Percentiles rank a stretch among this genome's conserved stretches.
Conservation (phyloP, 2,113 vertebrate genomes). For the Anhinga anhinga region DNA sequence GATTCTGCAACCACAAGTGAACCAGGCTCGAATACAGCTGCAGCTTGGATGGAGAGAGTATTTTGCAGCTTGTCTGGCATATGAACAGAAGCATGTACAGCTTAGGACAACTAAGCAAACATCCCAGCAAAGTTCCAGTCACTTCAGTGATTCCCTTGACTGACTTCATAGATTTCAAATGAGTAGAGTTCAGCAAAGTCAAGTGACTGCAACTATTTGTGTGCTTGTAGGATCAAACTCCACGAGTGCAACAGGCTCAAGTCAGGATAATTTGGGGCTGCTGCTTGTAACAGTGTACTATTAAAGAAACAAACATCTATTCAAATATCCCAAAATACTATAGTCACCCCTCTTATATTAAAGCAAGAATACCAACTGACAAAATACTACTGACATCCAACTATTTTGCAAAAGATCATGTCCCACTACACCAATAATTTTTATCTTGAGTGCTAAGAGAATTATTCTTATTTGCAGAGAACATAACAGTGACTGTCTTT, state of each 20-base stretch:
- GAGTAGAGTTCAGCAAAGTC: background rate
- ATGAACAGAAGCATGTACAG: background rate
- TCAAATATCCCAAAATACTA: background rate
- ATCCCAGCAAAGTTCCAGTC: background rate
- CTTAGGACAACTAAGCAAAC: background rate
- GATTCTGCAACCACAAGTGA: background rate
- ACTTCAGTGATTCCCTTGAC: background rate
- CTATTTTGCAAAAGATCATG: background rate
- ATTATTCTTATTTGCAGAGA: background rate
- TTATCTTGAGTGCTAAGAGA: background rate
- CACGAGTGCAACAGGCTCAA: background rate
- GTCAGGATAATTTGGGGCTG: background rate
- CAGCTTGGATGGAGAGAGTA: background rate
- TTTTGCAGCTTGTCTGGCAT: background rate
- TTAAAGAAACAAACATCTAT: background rate
- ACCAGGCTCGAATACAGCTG: background rate
- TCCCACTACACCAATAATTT: background rate
- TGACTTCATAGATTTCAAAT: background rate
- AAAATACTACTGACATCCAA: background rate
- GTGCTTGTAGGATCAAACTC: background rate
- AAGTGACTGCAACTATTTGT: background rate
- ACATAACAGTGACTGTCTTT: background rate
- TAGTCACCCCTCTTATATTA: background rate
- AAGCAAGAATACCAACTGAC: background rate
- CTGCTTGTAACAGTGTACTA: background rate